phyloP scores from a whole-genome alignment of 2,888 invertebrate species.

The Zhuqinia jingwanae region DNA sequence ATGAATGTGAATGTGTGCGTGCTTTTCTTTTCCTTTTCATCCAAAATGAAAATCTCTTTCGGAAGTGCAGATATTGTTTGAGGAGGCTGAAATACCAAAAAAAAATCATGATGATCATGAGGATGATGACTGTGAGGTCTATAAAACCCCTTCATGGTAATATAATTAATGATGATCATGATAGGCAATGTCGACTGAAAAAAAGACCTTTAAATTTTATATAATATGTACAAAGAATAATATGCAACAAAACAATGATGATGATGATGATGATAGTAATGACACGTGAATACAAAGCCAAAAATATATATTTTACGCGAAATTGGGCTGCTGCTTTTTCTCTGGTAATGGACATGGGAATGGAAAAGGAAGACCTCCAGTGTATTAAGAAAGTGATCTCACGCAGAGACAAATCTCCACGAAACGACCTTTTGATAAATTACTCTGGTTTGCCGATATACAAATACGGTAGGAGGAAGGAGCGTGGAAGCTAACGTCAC shows the following conservation, averaged over 20 bases:
- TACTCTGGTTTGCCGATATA: conserved; percentile 7
- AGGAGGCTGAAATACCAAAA: conserved; percentile 10
- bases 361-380: conserved; percentile 66
- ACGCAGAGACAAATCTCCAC: conserved; percentile 70
- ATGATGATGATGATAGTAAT: too few relatives aligned
- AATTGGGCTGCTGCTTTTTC: background rate
- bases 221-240: background rate
- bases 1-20: background rate
- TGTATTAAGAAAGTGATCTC: conserved; percentile 69
- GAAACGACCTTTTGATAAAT: conserved; percentile 70
- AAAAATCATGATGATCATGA: conserved; percentile 20
- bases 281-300: conserved; percentile 30
- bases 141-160: background rate
- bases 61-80: conserved; percentile 42
- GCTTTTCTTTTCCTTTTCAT: conserved; percentile 16
- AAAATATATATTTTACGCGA: conserved; percentile 38
- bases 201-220: conserved; percentile 15
- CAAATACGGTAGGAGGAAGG: background rate
- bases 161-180: background rate
- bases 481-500: background rate
- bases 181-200: background rate
- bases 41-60: conserved; percentile 17
- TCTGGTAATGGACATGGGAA: conserved; percentile 22
- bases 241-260: conserved; percentile 37
- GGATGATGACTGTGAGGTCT: background rate